These are phyloP conservation scores for Chloromyia formosa DNA, from an alignment of 2,888 invertebrate genomes.

Conservation along the genomic window DNA sequence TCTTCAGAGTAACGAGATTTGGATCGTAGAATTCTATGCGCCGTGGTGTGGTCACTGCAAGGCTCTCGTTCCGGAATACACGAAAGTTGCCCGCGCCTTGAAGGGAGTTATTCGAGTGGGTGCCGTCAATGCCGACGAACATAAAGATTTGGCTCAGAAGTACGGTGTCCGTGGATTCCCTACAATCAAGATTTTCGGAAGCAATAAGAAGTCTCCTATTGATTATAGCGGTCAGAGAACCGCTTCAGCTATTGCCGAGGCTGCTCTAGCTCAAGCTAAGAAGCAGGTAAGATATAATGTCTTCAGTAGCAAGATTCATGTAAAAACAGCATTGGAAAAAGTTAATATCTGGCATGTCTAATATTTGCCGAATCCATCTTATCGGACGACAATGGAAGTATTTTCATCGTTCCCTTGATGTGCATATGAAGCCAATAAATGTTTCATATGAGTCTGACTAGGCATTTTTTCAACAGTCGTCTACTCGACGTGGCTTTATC, in stretches of 20 bases:
- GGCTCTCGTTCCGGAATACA: constrained; percentile 89
- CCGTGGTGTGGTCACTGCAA: constrained; percentile 97
- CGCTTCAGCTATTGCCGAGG: constrained; percentile 86
- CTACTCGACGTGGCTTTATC: too few species aligned
- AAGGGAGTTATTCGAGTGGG: constrained; percentile 96
- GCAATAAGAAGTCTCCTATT: constrained; percentile 81
- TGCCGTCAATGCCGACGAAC: constrained; percentile 90
- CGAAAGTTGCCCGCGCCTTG: constrained; percentile 90
- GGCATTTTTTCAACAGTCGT: too few species aligned
- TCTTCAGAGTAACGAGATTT: constrained; percentile 82
- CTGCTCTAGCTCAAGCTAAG: constrained; percentile 79
- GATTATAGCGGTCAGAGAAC: constrained; percentile 87
- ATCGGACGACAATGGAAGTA: too few species aligned
- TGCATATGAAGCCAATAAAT: too few species aligned
- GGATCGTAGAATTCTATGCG: constrained; percentile 89
- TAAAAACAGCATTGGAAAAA: too few species aligned
- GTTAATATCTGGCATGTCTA: too few species aligned
- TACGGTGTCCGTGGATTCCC: constrained; percentile 93
- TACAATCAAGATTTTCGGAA: constrained; percentile 92
- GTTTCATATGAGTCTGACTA: too few species aligned
- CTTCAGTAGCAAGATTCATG: background rate
- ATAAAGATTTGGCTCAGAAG: constrained; percentile 80
- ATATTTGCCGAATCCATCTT: too few species aligned
- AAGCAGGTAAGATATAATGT: constrained; percentile 68
- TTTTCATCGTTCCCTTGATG: too few species aligned